Base-by-base conservation (phyloP, 2,888 invertebrate genomes). In the Dysmachus trigonus region DNA sequence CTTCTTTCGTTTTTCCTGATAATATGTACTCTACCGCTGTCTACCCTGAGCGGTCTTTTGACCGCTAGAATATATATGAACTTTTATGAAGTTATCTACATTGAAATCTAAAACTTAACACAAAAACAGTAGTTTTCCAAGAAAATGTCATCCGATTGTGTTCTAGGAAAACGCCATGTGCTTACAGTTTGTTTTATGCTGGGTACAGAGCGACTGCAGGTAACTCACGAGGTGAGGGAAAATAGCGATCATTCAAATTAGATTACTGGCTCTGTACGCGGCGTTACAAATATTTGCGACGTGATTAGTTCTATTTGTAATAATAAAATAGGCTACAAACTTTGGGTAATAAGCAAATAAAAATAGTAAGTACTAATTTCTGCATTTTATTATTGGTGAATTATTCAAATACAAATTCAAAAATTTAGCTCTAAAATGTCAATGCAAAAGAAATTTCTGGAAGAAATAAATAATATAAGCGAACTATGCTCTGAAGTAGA, bases 331-430 rank as follows among this genome's bases (percentile, higher is more conserved):
- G 31, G 13, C 72, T 72, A 72, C 30, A 72, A 31, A 72, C 72
- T 72, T 72, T 85, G 31, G 51, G 30, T 76, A 76, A 85, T 85
- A 85, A 73, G 76, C 15, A 85, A 85, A 85, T 85, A 76, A 85
- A 74, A 73, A 85, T 85, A 76, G 76, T 85, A 8, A 85, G 85
- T 76, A 85, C 13, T 85, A 85, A 85, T 85, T 85, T 85, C 15
- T 76, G 41, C 15, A 85, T 85, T 38, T 85, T 85, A 85, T 85
- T 85, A 73, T 72, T 85, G 22, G 47, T 85, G 85, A 22, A 85
- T 85, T 85, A 76, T 85, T 85, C 85, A 73, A 85, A 85, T 38
- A 74, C 35, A 85, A 85, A 85, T 41, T 47, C 41, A 85, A 85
- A 85, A 73, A 33, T 35, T 73, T 73, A 6, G 10, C 18, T 73